phyloP scores from a whole-genome alignment of 2,797 vertebrate species.

The Pseudotriccus pelzelni region DNA sequence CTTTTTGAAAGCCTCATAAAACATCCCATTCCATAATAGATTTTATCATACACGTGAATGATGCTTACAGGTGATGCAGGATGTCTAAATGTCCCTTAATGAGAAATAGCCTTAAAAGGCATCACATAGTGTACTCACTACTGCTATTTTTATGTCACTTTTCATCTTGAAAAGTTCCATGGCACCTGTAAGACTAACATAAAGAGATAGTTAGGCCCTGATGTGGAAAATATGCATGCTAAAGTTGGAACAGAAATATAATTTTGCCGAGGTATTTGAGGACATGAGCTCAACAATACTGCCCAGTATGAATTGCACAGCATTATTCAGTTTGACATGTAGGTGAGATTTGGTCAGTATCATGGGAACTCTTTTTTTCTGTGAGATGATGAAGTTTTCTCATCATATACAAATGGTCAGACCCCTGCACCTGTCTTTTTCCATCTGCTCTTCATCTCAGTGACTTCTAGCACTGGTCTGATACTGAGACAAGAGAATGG shows the following conservation, averaged over 20 bases:
- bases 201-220: background rate
- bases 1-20: background rate
- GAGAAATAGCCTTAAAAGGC: background rate
- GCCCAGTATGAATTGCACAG: background rate
- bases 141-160: background rate
- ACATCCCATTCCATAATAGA: background rate
- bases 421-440: background rate
- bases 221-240: background rate
- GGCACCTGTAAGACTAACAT: background rate
- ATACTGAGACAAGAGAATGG: background rate
- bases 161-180: background rate
- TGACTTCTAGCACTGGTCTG: background rate
- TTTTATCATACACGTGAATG: background rate
- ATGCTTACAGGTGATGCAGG: background rate
- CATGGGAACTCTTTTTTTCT: accelerated
- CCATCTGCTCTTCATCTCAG: background rate
- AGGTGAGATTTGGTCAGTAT: background rate
- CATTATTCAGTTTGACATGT: background rate
- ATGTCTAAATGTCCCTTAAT: background rate
- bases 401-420: background rate
- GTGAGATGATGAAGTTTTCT: background rate
- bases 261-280: background rate
- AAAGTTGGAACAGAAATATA: background rate
- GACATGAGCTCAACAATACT: background rate
- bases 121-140: background rate